These are phyloP conservation scores for Neuroscelio doddi DNA, from an alignment of 2,888 invertebrate species.

Conservation along the genomic window DNA sequence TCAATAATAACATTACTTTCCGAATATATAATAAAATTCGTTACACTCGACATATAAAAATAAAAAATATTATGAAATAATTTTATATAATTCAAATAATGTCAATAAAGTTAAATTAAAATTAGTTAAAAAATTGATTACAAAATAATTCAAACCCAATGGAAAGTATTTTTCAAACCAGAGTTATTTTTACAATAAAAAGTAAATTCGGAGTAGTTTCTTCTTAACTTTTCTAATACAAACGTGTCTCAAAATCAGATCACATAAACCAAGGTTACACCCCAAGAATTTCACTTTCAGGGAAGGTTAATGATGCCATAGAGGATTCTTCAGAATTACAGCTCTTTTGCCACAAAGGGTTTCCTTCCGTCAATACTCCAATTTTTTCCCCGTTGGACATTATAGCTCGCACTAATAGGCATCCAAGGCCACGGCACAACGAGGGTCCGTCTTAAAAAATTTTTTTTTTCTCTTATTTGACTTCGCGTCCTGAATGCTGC, in stretches of 20 bases:
- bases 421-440: conserved; percentile 38
- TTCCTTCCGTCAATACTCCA: conserved; percentile 49
- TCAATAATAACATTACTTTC: too few relatives aligned
- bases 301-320: conserved; percentile 28
- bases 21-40: too few relatives aligned
- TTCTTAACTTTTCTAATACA: too few relatives aligned
- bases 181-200: too few relatives aligned
- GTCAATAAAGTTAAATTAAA: too few relatives aligned
- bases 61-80: too few relatives aligned
- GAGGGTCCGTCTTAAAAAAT: conserved; percentile 28
- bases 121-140: too few relatives aligned
- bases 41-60: too few relatives aligned
- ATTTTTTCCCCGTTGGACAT: conserved; percentile 40
- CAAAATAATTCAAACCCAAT: too few relatives aligned
- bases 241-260: conserved; percentile 20
- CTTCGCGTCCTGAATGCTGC: conserved; percentile 25
- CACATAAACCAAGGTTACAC: conserved; percentile 22
- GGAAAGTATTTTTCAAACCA: too few relatives aligned
- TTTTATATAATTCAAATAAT: too few relatives aligned
- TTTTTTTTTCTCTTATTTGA: conserved; percentile 23
- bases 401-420: conserved; percentile 43
- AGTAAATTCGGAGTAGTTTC: too few relatives aligned
- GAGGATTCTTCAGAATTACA: conserved; percentile 25
- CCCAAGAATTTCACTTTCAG: conserved; percentile 26
- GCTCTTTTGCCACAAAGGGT: conserved; percentile 39